Base-by-base conservation (phyloP, 1,140 invertebrate genomes). In the Drosophila bocqueti region DNA sequence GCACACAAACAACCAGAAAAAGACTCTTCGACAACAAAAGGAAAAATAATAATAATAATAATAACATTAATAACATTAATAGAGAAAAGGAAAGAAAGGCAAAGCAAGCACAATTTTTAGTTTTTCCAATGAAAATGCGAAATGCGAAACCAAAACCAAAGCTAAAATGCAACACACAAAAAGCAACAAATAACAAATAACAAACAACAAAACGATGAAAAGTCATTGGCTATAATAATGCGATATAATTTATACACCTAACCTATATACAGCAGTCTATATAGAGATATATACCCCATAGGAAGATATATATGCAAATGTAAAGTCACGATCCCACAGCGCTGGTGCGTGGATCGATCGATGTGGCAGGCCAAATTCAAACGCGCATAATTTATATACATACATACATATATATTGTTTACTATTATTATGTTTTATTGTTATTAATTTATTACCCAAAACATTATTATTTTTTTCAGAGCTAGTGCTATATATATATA, bases 351-450 rank as follows among this genome's bases (percentile, higher is more conserved):
- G 72, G 78, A 69, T 66, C 75, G 64, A 77, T 74, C 52, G 64
- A 80, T 72, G 84, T 89, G 84, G 84, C 84, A 81, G 84, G 84
- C 84, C 83, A 87, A 89, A 89, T 76, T 76, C 47, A 75, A 68
- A 86, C 59, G 76, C 83, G 83, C 83, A 86, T 86, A 86, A 87
- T 83, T 87, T 87, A 76, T 47, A 67, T 47, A 52, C 16, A 24
- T 47, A 52, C 16, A 24, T 26, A 66, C 15, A 45, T 59, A 24
- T 38, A 24, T 75, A 63, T 75, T 65, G 38, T 57, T 77, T 77
- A 66, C 42, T 61, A 83, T 80, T 87, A 87, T 87, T 87, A 87
- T 72, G 76, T 86, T 87, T 73, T 83, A 86, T 87, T 86, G 83
- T 86, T 86, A 86, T 87, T 86, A 86, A 86, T 87, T 86, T 86